These are phyloP conservation scores for Polia nebulosa DNA, from an alignment of 2,888 invertebrate species.

Conservation along the genomic window DNA sequence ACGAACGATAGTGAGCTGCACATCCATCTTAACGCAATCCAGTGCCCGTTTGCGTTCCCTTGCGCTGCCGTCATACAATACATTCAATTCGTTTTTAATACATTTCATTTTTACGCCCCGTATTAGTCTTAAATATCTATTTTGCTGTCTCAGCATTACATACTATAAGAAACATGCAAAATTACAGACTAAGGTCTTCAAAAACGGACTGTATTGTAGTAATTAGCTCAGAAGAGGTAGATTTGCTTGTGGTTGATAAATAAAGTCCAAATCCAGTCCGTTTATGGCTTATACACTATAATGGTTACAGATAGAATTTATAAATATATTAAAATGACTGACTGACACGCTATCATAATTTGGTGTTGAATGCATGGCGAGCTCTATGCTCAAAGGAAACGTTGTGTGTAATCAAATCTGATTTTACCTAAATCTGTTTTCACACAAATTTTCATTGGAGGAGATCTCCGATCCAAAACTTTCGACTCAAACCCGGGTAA, in stretches of 20 bases:
- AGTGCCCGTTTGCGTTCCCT: constrained; percentile 7
- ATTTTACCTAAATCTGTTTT: neutral
- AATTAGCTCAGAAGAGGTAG: no score
- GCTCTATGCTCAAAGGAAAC: neutral
- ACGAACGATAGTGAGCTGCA: neutral
- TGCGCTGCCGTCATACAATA: neutral
- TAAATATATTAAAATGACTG: constrained; percentile 10
- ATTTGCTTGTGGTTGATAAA: neutral
- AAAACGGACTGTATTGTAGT: neutral
- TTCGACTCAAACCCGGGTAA: constrained; percentile 20
- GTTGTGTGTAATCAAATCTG: neutral
- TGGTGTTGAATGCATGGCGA: neutral
- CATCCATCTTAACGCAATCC: neutral
- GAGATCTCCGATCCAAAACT: constrained; percentile 9
- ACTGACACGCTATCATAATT: neutral
- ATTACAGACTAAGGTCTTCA: neutral
- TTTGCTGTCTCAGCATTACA: neutral
- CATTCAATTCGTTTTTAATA: constrained; percentile 3
- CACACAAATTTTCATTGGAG: neutral
- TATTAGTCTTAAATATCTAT: constrained; percentile 26
- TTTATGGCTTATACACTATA: neutral
- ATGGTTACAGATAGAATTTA: neutral
- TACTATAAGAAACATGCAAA: neutral
- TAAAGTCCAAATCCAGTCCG: neutral
- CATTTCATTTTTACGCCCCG: neutral